Evolutionary conservation across 1,140 invertebrate genomes (phyloP).

Genomic region (Hetaerina americana): DNA sequence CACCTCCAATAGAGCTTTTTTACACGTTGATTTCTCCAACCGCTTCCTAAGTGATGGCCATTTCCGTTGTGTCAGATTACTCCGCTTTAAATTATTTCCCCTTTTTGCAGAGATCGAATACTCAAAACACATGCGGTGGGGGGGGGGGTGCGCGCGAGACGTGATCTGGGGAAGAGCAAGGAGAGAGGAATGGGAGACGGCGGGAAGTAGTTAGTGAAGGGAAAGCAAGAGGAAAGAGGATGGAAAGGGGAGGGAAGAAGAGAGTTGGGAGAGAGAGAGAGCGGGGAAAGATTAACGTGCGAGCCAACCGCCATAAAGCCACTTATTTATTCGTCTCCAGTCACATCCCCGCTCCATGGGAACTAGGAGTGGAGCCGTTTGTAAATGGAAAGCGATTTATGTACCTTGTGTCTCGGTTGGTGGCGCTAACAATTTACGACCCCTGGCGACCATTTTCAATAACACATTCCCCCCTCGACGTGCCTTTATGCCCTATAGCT

Average conservation of each 20-base stretch:
- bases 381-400: neutral
- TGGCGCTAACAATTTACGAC: neutral
- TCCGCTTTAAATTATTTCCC: no score
- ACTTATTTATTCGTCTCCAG: neutral
- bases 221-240: neutral
- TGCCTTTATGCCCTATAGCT: neutral
- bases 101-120: no score
- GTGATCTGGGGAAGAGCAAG: no score
- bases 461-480: neutral
- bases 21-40: no score
- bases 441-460: neutral
- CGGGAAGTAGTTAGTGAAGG: no score
- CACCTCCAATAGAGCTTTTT: no score
- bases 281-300: neutral
- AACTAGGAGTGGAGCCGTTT: neutral
- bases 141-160: no score
- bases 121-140: no score
- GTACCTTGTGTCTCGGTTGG: neutral
- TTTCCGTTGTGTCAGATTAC: no score
- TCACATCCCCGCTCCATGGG: neutral
- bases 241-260: no score
- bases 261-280: neutral
- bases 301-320: neutral
- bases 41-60: no score
- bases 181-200: no score